These are phyloP conservation scores for Myiozetetes cayanensis DNA, from an alignment of 2,113 vertebrate species.

Conservation along the genomic window DNA sequence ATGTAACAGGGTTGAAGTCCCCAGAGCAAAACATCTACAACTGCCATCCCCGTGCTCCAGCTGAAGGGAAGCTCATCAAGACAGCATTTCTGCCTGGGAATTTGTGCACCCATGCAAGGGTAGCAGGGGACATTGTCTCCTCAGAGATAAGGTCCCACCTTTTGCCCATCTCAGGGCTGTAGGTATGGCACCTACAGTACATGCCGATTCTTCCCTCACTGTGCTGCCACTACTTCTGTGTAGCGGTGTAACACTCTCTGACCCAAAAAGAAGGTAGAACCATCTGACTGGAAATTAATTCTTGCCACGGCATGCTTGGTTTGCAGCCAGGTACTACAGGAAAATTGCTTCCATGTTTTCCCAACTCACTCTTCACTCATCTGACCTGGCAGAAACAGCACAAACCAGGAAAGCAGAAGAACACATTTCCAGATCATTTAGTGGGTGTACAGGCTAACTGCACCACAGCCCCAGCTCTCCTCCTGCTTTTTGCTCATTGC, in stretches of 20 bases:
- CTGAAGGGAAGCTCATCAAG: not conserved
- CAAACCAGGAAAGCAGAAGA: not conserved
- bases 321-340: not conserved
- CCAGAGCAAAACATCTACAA: not conserved
- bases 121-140: not conserved
- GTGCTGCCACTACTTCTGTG: not conserved
- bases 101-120: not conserved
- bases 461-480: not conserved
- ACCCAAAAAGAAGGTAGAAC: not conserved
- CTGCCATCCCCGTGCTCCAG: not conserved
- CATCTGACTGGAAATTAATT: not conserved
- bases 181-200: not conserved
- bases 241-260: not conserved
- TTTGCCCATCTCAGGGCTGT: not conserved
- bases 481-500: not conserved
- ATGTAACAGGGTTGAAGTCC: not conserved
- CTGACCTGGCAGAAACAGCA: not conserved
- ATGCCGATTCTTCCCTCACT: not conserved
- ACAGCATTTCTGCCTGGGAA: not conserved
- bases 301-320: not conserved
- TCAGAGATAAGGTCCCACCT: not conserved
- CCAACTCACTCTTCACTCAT: not conserved
- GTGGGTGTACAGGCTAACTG: not conserved
- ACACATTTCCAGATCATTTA: not conserved
- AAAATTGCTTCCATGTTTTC: not conserved